Percentiles rank a stretch among this genome's conserved stretches.
These are phyloP conservation scores for Diaphora mendica DNA, from an alignment of 2,888 invertebrate genomes.

Conservation along the genomic window DNA sequence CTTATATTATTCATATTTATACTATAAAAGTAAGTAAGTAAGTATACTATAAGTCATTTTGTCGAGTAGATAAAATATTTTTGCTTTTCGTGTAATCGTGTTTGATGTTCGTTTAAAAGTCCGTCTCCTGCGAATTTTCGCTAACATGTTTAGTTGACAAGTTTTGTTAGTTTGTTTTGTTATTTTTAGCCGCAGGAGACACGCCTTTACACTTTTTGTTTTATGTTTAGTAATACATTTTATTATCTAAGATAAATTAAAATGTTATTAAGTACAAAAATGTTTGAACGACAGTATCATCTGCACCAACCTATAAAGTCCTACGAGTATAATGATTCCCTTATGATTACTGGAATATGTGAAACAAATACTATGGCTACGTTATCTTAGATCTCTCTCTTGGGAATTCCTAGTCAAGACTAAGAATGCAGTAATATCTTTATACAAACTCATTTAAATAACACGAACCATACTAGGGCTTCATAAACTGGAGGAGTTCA, in stretches of 20 bases:
- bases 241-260: background rate
- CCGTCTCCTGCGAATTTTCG: no score
- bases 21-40: no score
- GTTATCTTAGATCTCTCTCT: conserved; percentile 13
- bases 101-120: no score
- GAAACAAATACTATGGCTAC: background rate
- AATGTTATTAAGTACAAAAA: background rate
- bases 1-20: no score
- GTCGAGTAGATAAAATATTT: no score
- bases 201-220: no score
- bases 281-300: background rate
- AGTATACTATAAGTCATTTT: no score
- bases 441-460: conserved; percentile 47
- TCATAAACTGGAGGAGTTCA: conserved; percentile 46
- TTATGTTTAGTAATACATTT: no score
- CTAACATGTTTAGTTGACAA: no score
- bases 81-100: no score
- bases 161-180: no score
- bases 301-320: conserved; percentile 1
- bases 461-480: conserved; percentile 44
- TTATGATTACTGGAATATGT: background rate
- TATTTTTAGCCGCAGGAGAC: no score
- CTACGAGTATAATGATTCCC: conserved; percentile 8
- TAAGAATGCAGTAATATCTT: conserved; percentile 33
- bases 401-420: conserved; percentile 9